Base-by-base conservation (phyloP, 2,888 invertebrate species). In the Hypomecis atomaria region DNA sequence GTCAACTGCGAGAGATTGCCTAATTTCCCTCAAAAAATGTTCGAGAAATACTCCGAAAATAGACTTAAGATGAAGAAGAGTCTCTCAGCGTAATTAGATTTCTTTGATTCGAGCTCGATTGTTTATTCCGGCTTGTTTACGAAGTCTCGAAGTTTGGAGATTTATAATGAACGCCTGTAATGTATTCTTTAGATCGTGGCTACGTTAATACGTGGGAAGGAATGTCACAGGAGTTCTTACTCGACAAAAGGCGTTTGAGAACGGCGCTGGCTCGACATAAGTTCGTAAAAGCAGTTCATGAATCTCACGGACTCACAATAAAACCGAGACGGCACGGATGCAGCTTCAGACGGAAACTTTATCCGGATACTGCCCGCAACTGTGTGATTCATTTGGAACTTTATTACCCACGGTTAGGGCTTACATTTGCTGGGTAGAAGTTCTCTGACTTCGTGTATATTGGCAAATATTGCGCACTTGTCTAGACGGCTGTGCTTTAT, bases 401-500 rank as follows among this genome's bases (percentile, higher is more conserved):
- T 36, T 71, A 11, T 40, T 0, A 0, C 0, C 3, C 5, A n/a
- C 37, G 1, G 23, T 45, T 59, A 67, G 42, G 48, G 69, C 62
- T 57, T 13, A 64, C 48, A 56, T n/a, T 64, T 2, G 40, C 11
- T 7, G 0, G 37, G 47, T 49, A 8, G 42, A 10, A 9, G 11
- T 13, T 23, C 6, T 40, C 6, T 7, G 7, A 44, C 42, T 43
- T 23, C 43, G 59, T 57, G 65, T 62, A 62, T 62, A 63, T 69
- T 42, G 63, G 47, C 61, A 54, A 63, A 63, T 65, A 62, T 64
- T 60, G 66, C 62, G 45, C 62, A 62, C 65, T 49, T 58, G 72
- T 72, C 72, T 72, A 72, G 70, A 72, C 72, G 68, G 65, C 68
- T 71, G 62, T 70, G 65, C 65, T 62, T 67, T 61, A 64, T 60